A percentile compares a stretch with the other conserved stretches of the same genome.
Evolutionary conservation across 2,797 vertebrate species (phyloP).

Genomic region (Neostethus bicornis): DNA sequence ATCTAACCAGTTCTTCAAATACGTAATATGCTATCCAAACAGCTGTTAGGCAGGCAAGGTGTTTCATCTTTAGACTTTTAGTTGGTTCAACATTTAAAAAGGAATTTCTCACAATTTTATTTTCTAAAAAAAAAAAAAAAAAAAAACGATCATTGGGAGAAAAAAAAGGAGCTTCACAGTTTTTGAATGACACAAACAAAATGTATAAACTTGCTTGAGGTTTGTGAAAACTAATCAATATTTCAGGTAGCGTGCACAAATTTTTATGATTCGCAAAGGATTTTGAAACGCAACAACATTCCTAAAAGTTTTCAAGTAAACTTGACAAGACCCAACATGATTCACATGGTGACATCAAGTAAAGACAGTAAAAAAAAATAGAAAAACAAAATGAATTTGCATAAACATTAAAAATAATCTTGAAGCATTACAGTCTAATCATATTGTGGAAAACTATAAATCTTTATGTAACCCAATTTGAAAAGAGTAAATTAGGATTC

Average conservation of each 20-base stretch:
- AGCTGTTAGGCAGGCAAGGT: not conserved
- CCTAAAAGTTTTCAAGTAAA: not conserved
- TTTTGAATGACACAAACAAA: not conserved
- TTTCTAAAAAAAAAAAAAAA: not conserved
- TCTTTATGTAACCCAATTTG: not conserved
- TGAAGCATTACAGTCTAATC: not conserved
- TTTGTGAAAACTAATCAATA: too few relatives aligned
- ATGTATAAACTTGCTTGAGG: not conserved
- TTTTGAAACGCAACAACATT: not conserved
- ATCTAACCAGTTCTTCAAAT: conserved; percentile 52
- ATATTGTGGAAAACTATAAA: not conserved
- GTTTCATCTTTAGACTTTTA: conserved; percentile 2
- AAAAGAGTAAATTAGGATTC: not conserved
- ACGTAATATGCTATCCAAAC: conserved; percentile 30
- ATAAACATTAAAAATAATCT: too few relatives aligned
- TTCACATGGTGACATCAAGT: not conserved
- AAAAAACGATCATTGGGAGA: not conserved
- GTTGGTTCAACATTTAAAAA: not conserved
- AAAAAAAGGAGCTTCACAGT: not conserved
- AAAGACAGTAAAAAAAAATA: too few relatives aligned
- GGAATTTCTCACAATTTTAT: not conserved
- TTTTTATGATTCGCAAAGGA: too few relatives aligned
- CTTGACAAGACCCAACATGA: not conserved
- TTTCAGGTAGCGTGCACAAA: too few relatives aligned
- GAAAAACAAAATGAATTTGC: too few relatives aligned